phyloP scores from a whole-genome alignment of 2,888 invertebrate genomes.

The Steinernema scapterisci region DNA sequence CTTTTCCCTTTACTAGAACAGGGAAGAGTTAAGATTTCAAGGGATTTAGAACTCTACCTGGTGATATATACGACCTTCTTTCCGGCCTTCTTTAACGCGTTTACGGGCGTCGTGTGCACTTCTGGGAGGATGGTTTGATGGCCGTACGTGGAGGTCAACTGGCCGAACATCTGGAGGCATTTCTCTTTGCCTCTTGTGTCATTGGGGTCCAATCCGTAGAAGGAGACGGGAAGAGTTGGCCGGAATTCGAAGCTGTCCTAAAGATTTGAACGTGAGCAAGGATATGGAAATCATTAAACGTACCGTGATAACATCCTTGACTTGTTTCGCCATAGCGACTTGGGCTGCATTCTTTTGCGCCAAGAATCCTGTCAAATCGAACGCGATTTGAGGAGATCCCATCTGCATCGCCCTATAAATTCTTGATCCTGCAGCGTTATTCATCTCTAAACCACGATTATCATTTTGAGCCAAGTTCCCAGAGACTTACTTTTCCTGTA shows the following conservation, averaged over 20 bases:
- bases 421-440: constrained; percentile 39
- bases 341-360: constrained; percentile 23
- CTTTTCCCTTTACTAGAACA: constrained; percentile 47
- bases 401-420: constrained; percentile 37
- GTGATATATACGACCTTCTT: constrained; percentile 50
- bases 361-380: not conserved
- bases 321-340: constrained; percentile 44
- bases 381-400: constrained; percentile 35
- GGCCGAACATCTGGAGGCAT: constrained; percentile 34
- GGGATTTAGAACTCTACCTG: not conserved
- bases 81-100: constrained; percentile 36
- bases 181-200: not conserved
- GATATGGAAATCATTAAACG: constrained; percentile 43
- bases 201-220: constrained; percentile 42
- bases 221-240: constrained; percentile 42
- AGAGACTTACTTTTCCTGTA: constrained; percentile 42
- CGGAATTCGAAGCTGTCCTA: constrained; percentile 39
- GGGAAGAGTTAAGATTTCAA: not conserved
- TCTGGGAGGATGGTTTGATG: constrained; percentile 41
- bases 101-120: not conserved
- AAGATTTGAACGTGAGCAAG: not conserved
- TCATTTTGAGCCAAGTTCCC: not conserved
- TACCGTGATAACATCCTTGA: constrained; percentile 49
- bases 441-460: constrained; percentile 40
- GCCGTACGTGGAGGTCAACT: constrained; percentile 23